A percentile compares a stretch with the other conserved stretches of the same genome.
phyloP scores from a whole-genome alignment of 2,797 vertebrate species.

The Caiman crocodilus region DNA sequence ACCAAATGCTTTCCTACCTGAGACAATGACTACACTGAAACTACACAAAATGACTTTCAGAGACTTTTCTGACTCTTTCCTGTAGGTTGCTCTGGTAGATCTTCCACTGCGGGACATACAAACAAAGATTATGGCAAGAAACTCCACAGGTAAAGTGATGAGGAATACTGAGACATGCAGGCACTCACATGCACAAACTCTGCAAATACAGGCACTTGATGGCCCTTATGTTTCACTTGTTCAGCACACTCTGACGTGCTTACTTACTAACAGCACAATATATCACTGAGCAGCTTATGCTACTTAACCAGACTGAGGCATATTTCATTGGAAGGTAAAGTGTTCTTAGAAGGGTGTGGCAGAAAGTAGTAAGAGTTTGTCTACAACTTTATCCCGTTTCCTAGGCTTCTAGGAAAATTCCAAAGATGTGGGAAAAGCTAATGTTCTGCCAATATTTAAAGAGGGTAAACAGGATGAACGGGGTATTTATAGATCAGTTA shows the following conservation, averaged over 20 bases:
- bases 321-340: fast-evolving
- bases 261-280: too few species aligned
- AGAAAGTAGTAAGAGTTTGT: background rate
- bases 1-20: background rate
- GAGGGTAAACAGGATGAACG: background rate
- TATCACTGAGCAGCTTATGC: background rate
- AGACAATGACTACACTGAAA: background rate
- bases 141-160: background rate
- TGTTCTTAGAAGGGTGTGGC: fast-evolving
- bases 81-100: background rate
- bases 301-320: background rate
- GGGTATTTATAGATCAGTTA: constrained; percentile 15
- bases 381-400: background rate
- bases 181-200: background rate
- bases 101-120: background rate
- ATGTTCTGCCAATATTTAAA: constrained; percentile 42
- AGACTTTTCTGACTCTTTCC: background rate
- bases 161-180: background rate
- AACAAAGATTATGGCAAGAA: background rate
- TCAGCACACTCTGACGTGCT: background rate
- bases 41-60: background rate
- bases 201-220: background rate
- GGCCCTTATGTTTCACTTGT: background rate
- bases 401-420: background rate
- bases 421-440: constrained; percentile 8